phyloP scores from a whole-genome alignment of 2,797 vertebrate species.

The Sphaeramia orbicularis region DNA sequence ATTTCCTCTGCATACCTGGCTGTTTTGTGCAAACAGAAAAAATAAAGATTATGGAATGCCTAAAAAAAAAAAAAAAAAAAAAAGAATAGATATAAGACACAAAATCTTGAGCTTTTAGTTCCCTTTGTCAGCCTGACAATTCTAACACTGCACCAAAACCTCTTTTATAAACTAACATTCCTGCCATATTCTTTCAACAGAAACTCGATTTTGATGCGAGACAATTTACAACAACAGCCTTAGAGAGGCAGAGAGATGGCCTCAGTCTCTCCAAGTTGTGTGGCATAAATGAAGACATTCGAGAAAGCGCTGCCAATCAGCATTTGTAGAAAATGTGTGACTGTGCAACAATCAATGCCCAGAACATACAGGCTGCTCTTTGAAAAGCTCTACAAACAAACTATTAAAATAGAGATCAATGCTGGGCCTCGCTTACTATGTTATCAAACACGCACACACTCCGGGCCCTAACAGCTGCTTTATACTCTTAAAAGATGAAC shows the following conservation, averaged over 20 bases:
- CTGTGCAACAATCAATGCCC: conserved; percentile 63
- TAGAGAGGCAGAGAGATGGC: conserved; percentile 32
- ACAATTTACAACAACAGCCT: conserved; percentile 59
- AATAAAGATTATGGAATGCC: background rate
- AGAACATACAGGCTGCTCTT: conserved; percentile 46
- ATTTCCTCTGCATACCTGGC: conserved; percentile 10
- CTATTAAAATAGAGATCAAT: conserved; percentile 68
- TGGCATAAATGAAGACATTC: conserved; percentile 56
- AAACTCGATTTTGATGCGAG: conserved; percentile 50
- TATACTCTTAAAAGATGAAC: conserved; percentile 44
- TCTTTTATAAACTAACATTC: conserved; percentile 39
- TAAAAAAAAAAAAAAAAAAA: too few relatives aligned
- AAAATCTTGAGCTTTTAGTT: conserved; percentile 43
- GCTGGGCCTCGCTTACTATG: conserved; percentile 44
- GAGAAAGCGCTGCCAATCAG: conserved; percentile 70
- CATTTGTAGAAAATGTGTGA: conserved; percentile 58
- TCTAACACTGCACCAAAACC: conserved; percentile 40
- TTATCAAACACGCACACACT: conserved; percentile 57
- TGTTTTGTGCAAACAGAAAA: too few relatives aligned
- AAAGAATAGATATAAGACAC: conserved; percentile 34
- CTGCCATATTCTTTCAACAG: conserved; percentile 34
- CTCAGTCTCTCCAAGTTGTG: conserved; percentile 49
- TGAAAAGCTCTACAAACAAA: conserved; percentile 67
- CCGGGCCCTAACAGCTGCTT: conserved; percentile 32
- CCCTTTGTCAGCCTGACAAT: conserved; percentile 58